Conservation (phyloP, 2,797 vertebrate species). For the Naso thynnoides region DNA sequence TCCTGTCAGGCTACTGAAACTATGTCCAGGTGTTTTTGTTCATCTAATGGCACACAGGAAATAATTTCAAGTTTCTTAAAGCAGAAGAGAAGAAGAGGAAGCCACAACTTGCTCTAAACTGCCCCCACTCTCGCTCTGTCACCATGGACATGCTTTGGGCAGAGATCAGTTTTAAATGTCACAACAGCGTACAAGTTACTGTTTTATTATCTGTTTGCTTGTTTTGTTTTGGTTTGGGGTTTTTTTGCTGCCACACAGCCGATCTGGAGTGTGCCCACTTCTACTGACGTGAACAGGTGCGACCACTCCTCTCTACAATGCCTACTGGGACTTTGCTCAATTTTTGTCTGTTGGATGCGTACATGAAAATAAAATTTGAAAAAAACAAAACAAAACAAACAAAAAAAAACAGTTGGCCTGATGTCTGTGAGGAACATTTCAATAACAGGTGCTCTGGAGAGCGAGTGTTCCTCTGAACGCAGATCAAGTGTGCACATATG, state of each 20-base stretch:
- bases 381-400: no score
- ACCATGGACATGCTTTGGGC: background rate
- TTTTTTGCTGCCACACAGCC: conserved; percentile 83
- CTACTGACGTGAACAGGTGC: conserved; percentile 30
- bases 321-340: conserved; percentile 47
- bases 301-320: conserved; percentile 38
- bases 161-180: conserved; percentile 27
- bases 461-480: conserved; percentile 79
- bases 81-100: conserved; percentile 1
- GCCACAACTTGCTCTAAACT: background rate
- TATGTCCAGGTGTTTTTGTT: background rate
- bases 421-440: conserved; percentile 64
- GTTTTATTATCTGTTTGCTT: no score
- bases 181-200: conserved; percentile 56
- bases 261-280: conserved; percentile 36
- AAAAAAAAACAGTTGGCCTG: conserved; percentile 30
- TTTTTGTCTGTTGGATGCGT: conserved; percentile 45
- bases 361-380: conserved; percentile 57
- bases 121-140: background rate
- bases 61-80: conserved; percentile 17
- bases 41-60: background rate
- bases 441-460: conserved; percentile 78
- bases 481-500: conserved; percentile 86
- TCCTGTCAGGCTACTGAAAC: conserved; percentile 11
- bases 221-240: no score